Base-by-base conservation (phyloP, 1,140 invertebrate genomes). In the Copidosoma floridanum region DNA sequence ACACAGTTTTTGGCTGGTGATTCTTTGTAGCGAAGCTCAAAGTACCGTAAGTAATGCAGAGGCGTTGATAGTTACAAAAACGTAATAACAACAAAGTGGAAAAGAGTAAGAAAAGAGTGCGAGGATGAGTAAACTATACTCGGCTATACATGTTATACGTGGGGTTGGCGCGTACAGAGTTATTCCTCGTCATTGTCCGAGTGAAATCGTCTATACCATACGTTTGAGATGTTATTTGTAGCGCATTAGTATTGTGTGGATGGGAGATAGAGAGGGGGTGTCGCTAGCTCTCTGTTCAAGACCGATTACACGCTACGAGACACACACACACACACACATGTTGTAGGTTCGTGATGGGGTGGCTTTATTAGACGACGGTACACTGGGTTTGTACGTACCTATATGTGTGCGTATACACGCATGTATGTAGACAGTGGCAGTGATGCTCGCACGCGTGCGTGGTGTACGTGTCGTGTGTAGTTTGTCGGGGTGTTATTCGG, bases 221-320 rank as follows among this genome's bases (percentile, higher is more conserved):
- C 76, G 71, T 78, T 78, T 75, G 74, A 73, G 71, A 78, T 77
- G 76, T 78, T 79, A 77, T 78, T 79, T 80, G 77, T 79, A 79
- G 73, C 75, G 76, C 76, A 80, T 80, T 80, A 80, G 76, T 80
- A 80, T 80, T 80, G 75, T 79, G 74, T 74, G 69, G 77, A 65
- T 58, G 69, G 63, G 64, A 63, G 66, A 47, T 68, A 65, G 71
- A 71, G 71, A 68, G 16, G 29, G 48, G 29, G 1, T 23, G 20
- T 38, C 53, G 24, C 38, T n/a, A 35, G 37, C 18, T 29, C 29
- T 68, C 72, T 78, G 77, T 80, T 80, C 79, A 80, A 79, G 78
- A 76, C 73, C 76, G 77, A 80, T 80, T 79, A 80, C 77, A 73
- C 74, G 71, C 77, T 71, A 76, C 71, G 77, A 77, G 5, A 26